Evolutionary conservation across 1,140 invertebrate species (phyloP).

Genomic region (Papilio glaucus): DNA sequence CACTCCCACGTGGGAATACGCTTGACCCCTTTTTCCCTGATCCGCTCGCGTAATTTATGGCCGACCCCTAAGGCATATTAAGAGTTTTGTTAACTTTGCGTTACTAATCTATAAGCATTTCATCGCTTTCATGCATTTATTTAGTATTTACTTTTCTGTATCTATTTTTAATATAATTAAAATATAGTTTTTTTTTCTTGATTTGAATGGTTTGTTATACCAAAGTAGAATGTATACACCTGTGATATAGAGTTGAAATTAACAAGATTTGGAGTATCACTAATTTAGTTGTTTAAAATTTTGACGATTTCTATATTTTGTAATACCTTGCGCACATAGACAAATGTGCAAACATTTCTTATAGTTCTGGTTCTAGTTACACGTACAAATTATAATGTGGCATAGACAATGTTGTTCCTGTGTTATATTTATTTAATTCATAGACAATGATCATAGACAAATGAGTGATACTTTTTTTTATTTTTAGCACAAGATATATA

Average conservation of each 20-base stretch:
- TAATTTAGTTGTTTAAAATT: neutral
- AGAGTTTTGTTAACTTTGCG: neutral
- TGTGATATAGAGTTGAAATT: conserved; percentile 36
- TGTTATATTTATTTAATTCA: conserved; percentile 6
- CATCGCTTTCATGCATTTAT: conserved; percentile 14
- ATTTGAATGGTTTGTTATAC: conserved; percentile 29
- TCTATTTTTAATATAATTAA: conserved; percentile 1
- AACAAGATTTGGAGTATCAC: neutral
- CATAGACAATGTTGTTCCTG: conserved; percentile 14
- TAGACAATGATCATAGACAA: conserved; percentile 9
- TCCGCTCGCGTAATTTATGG: too few species aligned
- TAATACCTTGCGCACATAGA: conserved; percentile 22
- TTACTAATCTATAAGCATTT: neutral
- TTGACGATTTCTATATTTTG: neutral
- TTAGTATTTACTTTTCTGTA: conserved; percentile 14
- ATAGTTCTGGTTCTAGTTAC: neutral
- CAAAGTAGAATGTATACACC: conserved; percentile 32
- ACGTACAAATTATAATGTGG: conserved; percentile 19
- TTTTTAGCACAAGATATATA: too few species aligned
- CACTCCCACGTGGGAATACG: too few species aligned
- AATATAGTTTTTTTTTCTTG: neutral
- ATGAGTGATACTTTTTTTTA: neutral
- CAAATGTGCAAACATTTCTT: neutral
- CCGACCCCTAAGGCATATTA: conserved; percentile 4
- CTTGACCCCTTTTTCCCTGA: too few species aligned